Percentiles rank a stretch among this genome's conserved stretches.
phyloP scores from a whole-genome alignment of 2,888 invertebrate species.

The Drosophila neonasuta region DNA sequence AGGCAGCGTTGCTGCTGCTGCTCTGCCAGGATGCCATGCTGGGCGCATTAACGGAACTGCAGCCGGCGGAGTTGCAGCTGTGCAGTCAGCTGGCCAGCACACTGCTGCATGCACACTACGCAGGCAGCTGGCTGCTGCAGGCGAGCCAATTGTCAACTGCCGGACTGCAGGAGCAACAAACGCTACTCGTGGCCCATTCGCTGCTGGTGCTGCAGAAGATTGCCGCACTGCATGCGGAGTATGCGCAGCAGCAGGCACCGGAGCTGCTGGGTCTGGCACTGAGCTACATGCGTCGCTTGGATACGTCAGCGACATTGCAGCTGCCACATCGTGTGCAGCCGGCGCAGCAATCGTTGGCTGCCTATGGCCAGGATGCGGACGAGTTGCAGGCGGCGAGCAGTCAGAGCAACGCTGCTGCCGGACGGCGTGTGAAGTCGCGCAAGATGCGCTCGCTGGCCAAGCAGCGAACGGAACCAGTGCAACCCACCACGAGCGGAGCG shows the following conservation, averaged over 20 bases:
- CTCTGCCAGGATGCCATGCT: slow-evolving; percentile 46
- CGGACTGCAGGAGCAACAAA: slow-evolving; percentile 15
- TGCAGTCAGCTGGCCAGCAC: slow-evolving; percentile 29
- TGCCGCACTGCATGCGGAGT: slow-evolving; percentile 71
- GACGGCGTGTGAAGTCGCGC: slow-evolving; percentile 84
- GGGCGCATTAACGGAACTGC: slow-evolving; percentile 1
- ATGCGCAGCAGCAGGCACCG: slow-evolving; percentile 81
- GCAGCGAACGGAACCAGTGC: slow-evolving; percentile 35
- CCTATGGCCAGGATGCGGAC: slow-evolving; percentile 80
- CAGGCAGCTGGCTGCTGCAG: slow-evolving; percentile 22
- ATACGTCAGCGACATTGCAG: neutral
- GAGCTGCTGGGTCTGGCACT: slow-evolving; percentile 85
- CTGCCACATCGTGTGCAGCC: slow-evolving; percentile 84
- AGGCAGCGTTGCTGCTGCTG: slow-evolving; percentile 30
- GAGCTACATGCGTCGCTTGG: slow-evolving; percentile 83
- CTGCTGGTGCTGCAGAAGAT: slow-evolving; percentile 73
- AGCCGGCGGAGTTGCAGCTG: slow-evolving; percentile 6
- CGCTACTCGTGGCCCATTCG: slow-evolving; percentile 34
- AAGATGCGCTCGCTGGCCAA: slow-evolving; percentile 72
- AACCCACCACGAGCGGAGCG: neutral
- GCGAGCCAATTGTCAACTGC: neutral
- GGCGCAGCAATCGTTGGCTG: slow-evolving; percentile 84
- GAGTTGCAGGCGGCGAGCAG: slow-evolving; percentile 32
- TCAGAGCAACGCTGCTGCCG: slow-evolving; percentile 68
- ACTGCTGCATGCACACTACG: slow-evolving; percentile 39